Conservation (phyloP, 2,113 vertebrate species). For the Canis aureus region DNA sequence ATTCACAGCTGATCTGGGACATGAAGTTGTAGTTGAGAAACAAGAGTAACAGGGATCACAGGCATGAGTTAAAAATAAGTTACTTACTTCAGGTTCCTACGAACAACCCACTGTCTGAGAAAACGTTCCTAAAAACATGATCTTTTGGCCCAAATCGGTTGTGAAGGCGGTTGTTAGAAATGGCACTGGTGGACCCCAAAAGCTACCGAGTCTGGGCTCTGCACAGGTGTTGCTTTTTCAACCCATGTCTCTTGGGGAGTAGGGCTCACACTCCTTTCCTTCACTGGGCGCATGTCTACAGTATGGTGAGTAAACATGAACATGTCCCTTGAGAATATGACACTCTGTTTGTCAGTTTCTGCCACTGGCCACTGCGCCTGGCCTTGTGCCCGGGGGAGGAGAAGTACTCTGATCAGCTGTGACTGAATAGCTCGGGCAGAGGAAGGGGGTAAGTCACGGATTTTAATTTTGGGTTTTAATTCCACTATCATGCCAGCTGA, state of each 20-base stretch:
- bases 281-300: not conserved
- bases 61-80: slow-evolving; percentile 22
- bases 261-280: not conserved
- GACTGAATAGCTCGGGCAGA: not conserved
- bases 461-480: slow-evolving; percentile 72
- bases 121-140: not conserved
- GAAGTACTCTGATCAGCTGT: slow-evolving; percentile 61
- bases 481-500: slow-evolving; percentile 80
- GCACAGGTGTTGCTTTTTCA: not conserved
- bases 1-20: slow-evolving; percentile 36
- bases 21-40: not conserved
- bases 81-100: slow-evolving; percentile 1
- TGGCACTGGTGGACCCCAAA: not conserved
- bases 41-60: slow-evolving; percentile 33
- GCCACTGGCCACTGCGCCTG: not conserved
- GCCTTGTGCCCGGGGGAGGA: not conserved
- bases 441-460: not conserved
- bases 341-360: not conserved
- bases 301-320: slow-evolving; percentile 4
- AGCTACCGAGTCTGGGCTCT: not conserved
- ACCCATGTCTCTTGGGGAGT: not conserved
- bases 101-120: not conserved
- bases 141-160: not conserved
- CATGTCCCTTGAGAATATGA: not conserved
- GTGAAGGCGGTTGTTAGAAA: not conserved